Conservation (phyloP, 2,113 vertebrate genomes). For the Elaphurus davidianus region DNA sequence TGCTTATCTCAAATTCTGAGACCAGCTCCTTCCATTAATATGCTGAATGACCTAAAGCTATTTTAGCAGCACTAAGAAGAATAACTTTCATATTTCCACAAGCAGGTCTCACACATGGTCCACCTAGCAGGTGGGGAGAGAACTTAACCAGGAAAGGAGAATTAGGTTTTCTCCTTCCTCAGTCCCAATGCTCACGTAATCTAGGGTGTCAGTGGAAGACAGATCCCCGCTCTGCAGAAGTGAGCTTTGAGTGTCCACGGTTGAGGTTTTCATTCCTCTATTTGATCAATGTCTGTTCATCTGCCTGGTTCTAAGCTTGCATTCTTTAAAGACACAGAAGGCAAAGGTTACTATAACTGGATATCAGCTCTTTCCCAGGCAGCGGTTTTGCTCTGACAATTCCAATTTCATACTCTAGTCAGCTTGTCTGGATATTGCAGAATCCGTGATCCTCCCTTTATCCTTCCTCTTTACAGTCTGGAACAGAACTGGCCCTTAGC, state of each 20-base stretch:
- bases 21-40: slow-evolving; percentile 36
- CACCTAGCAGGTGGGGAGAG: slow-evolving; percentile 11
- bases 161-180: not conserved
- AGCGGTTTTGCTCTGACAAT: not conserved
- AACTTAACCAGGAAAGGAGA: not conserved
- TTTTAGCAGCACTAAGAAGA: slow-evolving; percentile 29
- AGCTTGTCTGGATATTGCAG: not conserved
- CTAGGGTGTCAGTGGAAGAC: not conserved
- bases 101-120: slow-evolving; percentile 10
- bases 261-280: not conserved
- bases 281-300: not conserved
- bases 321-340: not conserved
- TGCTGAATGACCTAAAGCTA: not conserved
- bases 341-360: not conserved
- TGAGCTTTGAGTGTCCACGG: not conserved
- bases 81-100: slow-evolving; percentile 13
- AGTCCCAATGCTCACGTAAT: not conserved
- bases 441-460: not conserved
- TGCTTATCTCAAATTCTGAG: slow-evolving; percentile 54
- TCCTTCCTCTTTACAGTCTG: not conserved
- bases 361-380: not conserved
- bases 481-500: not conserved
- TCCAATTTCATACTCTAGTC: not conserved
- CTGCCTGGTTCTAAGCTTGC: not conserved
- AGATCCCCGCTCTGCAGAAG: not conserved